Evolutionary conservation across 2,113 vertebrate species (phyloP).

Genomic region (Cricetomys ansorgei): DNA sequence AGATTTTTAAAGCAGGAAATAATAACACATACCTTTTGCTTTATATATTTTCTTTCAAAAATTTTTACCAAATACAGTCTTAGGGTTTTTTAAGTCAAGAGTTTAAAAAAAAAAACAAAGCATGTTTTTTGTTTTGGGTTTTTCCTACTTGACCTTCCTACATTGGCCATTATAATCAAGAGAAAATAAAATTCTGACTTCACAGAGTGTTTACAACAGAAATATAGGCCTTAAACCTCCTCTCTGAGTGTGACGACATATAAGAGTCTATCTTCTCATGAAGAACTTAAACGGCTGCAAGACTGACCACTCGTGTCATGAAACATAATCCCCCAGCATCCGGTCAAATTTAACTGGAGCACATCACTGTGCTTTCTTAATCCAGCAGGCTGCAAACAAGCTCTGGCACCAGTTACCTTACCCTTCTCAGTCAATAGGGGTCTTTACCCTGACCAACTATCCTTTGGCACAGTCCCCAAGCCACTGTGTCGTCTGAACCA

Average conservation of each 20-base stretch:
- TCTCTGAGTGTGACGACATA: constrained; percentile 17
- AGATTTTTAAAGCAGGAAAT: background rate
- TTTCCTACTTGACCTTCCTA: background rate
- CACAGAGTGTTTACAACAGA: constrained; percentile 48
- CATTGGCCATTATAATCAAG: constrained; percentile 49
- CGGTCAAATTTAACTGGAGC: constrained; percentile 73
- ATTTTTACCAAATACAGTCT: constrained; percentile 27
- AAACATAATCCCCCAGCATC: constrained; percentile 69
- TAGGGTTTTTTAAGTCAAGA: background rate
- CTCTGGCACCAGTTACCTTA: constrained; percentile 60
- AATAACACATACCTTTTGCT: constrained; percentile 23
- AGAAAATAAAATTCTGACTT: constrained; percentile 47
- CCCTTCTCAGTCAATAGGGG: constrained; percentile 11
- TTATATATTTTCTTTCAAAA: constrained; percentile 19
- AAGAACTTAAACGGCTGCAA: constrained; percentile 46
- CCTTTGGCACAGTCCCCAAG: constrained; percentile 39
- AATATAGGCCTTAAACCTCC: constrained; percentile 47
- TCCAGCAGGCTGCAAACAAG: constrained; percentile 38
- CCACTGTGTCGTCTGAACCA: constrained; percentile 39
- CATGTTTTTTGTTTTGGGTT: background rate
- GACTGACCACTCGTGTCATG: constrained; percentile 54
- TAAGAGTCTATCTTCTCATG: constrained; percentile 53
- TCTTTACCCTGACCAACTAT: constrained; percentile 14
- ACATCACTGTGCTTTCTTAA: constrained; percentile 63
- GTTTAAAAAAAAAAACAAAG: background rate